These are phyloP conservation scores for Iguana delicatissima DNA, from an alignment of 2,797 vertebrate genomes.

Conservation along the genomic window DNA sequence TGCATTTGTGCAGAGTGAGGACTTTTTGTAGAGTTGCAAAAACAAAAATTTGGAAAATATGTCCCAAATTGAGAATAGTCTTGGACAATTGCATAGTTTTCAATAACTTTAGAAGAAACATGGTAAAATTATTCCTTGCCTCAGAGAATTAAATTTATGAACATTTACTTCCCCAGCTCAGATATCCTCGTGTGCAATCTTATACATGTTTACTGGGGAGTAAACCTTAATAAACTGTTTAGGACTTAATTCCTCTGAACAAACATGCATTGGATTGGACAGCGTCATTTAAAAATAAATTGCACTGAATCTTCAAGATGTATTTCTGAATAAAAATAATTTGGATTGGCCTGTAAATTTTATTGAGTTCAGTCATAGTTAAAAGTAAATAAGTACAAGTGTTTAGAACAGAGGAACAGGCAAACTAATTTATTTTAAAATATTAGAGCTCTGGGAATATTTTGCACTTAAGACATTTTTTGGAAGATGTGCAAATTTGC, in stretches of 20 bases:
- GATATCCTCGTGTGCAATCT: background rate
- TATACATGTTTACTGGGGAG: background rate
- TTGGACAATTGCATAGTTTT: no score
- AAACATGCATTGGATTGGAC: no score
- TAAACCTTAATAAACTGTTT: background rate
- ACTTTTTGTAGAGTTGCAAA: no score
- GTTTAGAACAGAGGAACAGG: background rate
- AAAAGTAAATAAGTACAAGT: background rate
- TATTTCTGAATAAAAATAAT: background rate
- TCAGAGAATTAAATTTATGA: no score
- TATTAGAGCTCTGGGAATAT: background rate
- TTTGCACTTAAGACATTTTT: background rate
- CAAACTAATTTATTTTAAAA: slow-evolving; percentile 14
- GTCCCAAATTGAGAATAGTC: no score
- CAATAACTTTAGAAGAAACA: no score
- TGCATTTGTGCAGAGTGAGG: no score
- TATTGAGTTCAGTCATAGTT: background rate
- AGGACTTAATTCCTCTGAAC: background rate
- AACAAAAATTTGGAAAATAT: no score
- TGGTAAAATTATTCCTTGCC: no score
- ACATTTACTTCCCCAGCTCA: no score
- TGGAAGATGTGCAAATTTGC: background rate
- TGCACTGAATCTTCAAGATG: background rate
- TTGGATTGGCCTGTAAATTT: background rate
- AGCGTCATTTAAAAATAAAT: background rate